Base-by-base conservation (phyloP, 2,113 vertebrate genomes). In the Donacobius atricapilla region DNA sequence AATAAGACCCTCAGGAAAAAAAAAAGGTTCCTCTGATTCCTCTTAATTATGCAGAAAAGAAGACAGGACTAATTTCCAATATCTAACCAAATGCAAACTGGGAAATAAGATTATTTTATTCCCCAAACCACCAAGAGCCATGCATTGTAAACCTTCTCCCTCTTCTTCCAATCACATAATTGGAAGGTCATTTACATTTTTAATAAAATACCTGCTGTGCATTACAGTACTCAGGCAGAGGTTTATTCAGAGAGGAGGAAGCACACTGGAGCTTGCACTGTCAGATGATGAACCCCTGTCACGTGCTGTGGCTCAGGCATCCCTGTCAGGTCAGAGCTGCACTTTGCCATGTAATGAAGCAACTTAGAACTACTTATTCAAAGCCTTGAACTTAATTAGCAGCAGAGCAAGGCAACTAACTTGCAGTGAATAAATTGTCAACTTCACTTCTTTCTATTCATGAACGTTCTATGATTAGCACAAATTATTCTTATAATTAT, bases 401-500 rank as follows among this genome's bases (percentile, higher is more conserved):
- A 1, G 11, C 2, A 61, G 53, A 89, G 73, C 0, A 0, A 91
- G 54, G 53, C 73, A 93, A 77, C 82, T 83, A 87, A 89, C 75
- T 88, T 71, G 30, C 51, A 94, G n/a, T 82, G 76, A 93, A 28
- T 87, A 95, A 89, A 92, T 69, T 75, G 80, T 68, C 80, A 76
- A 65, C 40, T 81, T 58, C 11, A 13, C 51, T 57, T 78, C 75
- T 72, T 87, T 91, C 31, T 79, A 48, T 92, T 96, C 66, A 51
- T 73, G 82, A 95, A 78, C 2, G 8, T 76, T 76, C 66, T 42
- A 66, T 63, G 73, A 94, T 83, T 93, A 94, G 66, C 87, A 90
- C 64, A 80, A 93, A 79, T 91, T 85, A 89, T 71, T 94, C 87
- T 84, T 76, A 40, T 48, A 95, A 93, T 96, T 95, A 94, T 89